These are phyloP conservation scores for Siniperca scherzeri DNA, from an alignment of 2,797 vertebrate species.

Conservation along the genomic window DNA sequence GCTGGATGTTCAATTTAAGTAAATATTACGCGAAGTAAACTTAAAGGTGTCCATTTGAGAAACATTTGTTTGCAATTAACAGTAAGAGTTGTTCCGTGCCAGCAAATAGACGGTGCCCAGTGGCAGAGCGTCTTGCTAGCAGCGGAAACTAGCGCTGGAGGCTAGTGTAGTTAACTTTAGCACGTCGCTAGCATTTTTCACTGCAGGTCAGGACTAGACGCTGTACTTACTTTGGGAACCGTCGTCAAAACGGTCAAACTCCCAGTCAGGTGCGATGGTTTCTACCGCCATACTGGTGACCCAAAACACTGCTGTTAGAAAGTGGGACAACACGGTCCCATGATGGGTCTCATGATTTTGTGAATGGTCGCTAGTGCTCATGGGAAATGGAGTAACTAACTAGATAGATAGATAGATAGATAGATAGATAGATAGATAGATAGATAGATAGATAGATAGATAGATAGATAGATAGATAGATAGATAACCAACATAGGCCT, in stretches of 20 bases:
- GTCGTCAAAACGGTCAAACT: slow-evolving; percentile 97
- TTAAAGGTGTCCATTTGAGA: background rate
- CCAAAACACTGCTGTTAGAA: slow-evolving; percentile 44
- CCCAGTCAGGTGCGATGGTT: slow-evolving; percentile 94
- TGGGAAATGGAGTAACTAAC: slow-evolving; percentile 75
- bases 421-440: slow-evolving; percentile 30
- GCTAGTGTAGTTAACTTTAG: slow-evolving; percentile 9
- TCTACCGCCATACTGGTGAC: slow-evolving; percentile 86
- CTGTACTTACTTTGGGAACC: slow-evolving; percentile 94
- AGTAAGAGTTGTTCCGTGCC: background rate
- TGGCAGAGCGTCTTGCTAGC: slow-evolving; percentile 37
- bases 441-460: slow-evolving; percentile 11
- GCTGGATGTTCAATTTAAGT: accelerated
- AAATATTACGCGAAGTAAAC: accelerated
- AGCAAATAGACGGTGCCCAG: slow-evolving; percentile 41
- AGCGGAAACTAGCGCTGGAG: slow-evolving; percentile 31
- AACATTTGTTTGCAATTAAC: background rate
- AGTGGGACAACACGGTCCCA: slow-evolving; percentile 57
- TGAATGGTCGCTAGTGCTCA: slow-evolving; percentile 52
- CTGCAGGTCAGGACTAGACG: background rate
- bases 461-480: slow-evolving; percentile 9
- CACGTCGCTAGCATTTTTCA: background rate
- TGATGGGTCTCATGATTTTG: slow-evolving; percentile 83
- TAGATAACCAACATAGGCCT: background rate
- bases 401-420: slow-evolving; percentile 20